Evolutionary conservation across 2,888 invertebrate species (phyloP).

Genomic region (Scaptomyza caliginosa): DNA sequence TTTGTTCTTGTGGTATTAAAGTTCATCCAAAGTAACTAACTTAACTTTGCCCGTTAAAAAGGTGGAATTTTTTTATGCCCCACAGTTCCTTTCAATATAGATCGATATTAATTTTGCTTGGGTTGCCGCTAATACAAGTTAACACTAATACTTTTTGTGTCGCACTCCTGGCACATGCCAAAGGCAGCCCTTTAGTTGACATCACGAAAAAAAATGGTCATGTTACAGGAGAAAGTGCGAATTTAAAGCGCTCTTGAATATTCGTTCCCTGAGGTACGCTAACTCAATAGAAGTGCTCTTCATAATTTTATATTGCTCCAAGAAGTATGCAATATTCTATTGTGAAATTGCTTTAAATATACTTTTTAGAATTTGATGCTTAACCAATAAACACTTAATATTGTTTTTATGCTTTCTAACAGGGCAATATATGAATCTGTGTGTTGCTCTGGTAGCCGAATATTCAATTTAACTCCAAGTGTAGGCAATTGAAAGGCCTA

Average conservation of each 20-base stretch:
- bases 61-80: not conserved
- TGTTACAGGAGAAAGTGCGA: not conserved
- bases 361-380: not conserved
- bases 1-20: not conserved
- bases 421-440: not conserved
- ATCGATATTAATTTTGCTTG: constrained; percentile 32
- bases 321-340: not conserved
- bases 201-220: not conserved
- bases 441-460: not conserved
- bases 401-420: not conserved
- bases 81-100: constrained; percentile 12
- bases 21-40: constrained; percentile 11
- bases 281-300: not conserved
- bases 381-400: not conserved
- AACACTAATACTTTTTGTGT: constrained; percentile 16
- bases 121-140: constrained; percentile 10
- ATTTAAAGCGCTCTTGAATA: not conserved
- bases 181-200: constrained; percentile 2
- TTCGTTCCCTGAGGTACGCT: too few species aligned
- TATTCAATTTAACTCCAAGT: not conserved
- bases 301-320: not conserved
- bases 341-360: not conserved
- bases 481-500: not conserved
- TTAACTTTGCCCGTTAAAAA: not conserved
- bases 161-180: constrained; percentile 21